Evolutionary conservation across 1,140 invertebrate species (phyloP).

Genomic region (Centruroides vittatus): DNA sequence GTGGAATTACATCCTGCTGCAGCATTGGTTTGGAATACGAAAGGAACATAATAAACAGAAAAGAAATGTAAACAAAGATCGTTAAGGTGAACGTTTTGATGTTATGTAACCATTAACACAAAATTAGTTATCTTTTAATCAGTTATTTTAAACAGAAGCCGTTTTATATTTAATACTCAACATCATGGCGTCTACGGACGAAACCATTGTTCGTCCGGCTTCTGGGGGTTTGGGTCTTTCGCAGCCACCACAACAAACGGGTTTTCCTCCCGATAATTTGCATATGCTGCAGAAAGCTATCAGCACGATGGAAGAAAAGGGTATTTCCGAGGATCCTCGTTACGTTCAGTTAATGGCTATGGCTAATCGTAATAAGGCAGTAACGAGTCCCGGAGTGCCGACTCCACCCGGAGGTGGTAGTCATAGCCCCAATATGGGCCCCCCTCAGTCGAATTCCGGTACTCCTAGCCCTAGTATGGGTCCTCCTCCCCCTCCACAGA

Average conservation of each 20-base stretch:
- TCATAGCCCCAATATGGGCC: constrained; percentile 10
- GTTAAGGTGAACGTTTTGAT: no score
- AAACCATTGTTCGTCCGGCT: no score
- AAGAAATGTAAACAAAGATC: no score
- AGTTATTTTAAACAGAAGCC: no score
- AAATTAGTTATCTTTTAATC: no score
- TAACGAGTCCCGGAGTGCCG: constrained; percentile 26
- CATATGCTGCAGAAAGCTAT: constrained; percentile 14
- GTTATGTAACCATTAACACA: no score
- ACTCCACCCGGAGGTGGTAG: constrained; percentile 1
- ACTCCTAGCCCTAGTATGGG: not conserved
- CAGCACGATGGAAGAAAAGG: constrained; percentile 67
- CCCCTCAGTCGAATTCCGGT: not conserved
- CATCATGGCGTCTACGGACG: no score
- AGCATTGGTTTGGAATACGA: no score
- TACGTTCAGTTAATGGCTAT: constrained; percentile 73
- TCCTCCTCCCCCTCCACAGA: constrained; percentile 5
- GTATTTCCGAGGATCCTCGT: constrained; percentile 55
- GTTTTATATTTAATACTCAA: no score
- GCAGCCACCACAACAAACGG: not conserved
- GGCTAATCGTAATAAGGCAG: constrained; percentile 42
- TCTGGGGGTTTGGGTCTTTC: no score
- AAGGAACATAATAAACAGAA: no score
- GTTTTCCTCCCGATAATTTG: constrained; percentile 11
- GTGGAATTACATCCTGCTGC: no score